Evolutionary conservation across 2,888 invertebrate species (phyloP), one percentile per base, ranked within the genome.

Genomic region (Taenaris catops): DNA sequence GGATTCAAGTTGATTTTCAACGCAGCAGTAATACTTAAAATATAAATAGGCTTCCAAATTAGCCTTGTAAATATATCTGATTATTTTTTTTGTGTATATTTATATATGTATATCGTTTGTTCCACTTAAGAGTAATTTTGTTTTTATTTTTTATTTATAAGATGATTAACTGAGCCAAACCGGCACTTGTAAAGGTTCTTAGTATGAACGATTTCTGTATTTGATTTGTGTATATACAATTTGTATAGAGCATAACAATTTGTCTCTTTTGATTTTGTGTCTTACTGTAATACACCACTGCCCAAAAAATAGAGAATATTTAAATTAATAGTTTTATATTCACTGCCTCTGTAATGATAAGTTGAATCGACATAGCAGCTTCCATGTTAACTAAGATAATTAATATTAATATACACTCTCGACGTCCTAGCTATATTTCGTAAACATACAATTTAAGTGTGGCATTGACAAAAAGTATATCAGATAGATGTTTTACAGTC

Each of bases 281-380:
- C 21, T 29, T 21, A 21, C 14, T 29, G 14, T 14, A 21, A 21
- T 23, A 5, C 8, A 34, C 23, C 34, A 34, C 34, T 34, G 34
- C 27, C 34, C 23, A 11, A 20, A 8, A 14, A 7, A 12, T 18
- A 14, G 19, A 11, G 16, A 17, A 4, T n/a, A 25, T 12, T 14
- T 10, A 4, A 9, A 31, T 9, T 1, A 16, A 23, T 16, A 31
- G 12, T 25, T 20, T 25, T 26, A 9, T 20, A 9, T 12, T 21
- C 35, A 35, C 35, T 35, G 28, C 35, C 35, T 17, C n/a, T 17
- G 4, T 21, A 28, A 20, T 7, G 8, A 9, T 23, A 23, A 5
- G 5, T 16, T 9, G n/a, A 6, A 28, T 12, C 5, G 6, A 19
- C 8, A 2, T 12, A 14, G 23, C 31, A 31, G 31, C 31, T 31